Conservation (phyloP, 2,113 vertebrate species). For the Muntiacus reevesi region DNA sequence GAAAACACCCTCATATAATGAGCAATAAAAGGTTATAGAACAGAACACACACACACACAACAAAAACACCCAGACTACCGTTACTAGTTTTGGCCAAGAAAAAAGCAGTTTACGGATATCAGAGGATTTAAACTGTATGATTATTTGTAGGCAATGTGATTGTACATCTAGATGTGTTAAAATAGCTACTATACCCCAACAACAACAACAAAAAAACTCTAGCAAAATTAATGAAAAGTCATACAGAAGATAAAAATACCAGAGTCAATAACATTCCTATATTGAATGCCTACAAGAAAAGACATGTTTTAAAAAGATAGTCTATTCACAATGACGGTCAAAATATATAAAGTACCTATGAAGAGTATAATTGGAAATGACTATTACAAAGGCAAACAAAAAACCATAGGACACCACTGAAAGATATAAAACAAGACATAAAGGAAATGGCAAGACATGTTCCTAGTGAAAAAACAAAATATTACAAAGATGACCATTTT, state of each 20-base stretch:
- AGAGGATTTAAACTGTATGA: not conserved
- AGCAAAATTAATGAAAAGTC: not conserved
- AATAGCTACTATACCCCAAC: not conserved
- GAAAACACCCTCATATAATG: not conserved
- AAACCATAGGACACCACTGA: not conserved
- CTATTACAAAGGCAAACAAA: not conserved
- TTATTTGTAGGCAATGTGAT: not conserved
- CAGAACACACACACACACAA: not conserved
- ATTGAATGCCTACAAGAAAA: not conserved
- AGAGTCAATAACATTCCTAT: not conserved
- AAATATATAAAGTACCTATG: not conserved
- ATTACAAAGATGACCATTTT: not conserved
- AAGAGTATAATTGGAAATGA: not conserved
- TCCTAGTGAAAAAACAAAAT: not conserved
- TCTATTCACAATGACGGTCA: not conserved
- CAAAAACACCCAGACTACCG: not conserved
- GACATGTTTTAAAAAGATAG: not conserved
- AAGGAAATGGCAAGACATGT: not conserved
- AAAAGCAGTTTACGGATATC: not conserved
- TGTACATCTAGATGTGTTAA: not conserved
- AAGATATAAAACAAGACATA: not conserved
- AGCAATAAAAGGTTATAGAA: not conserved
- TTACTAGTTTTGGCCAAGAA: not conserved
- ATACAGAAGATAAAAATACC: not conserved
- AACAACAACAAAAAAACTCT: not conserved